Percentiles rank a stretch among this genome's conserved stretches.
These are phyloP conservation scores for Brachionus manjavacas DNA, from an alignment of 1,140 invertebrate genomes.

Conservation along the genomic window DNA sequence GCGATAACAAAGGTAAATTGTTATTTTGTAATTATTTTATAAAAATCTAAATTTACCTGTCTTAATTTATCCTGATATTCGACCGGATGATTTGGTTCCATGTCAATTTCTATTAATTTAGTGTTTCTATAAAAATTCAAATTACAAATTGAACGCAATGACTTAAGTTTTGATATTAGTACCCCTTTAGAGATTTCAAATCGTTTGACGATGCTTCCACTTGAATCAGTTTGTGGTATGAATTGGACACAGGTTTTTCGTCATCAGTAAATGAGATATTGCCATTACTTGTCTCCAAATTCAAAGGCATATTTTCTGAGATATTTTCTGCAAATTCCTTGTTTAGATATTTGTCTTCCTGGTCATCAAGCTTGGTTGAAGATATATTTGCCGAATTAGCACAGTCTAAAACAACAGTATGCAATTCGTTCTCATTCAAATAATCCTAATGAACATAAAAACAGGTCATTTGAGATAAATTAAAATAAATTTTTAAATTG, in stretches of 20 bases:
- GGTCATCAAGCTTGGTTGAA: background rate
- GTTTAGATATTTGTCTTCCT: background rate
- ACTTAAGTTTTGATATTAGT: background rate
- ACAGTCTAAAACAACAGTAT: conserved; percentile 11
- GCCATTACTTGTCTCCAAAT: background rate
- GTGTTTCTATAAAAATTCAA: background rate
- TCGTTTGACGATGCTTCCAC: background rate
- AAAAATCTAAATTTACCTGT: background rate
- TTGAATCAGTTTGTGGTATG: background rate
- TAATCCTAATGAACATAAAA: conserved; percentile 2
- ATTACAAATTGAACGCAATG: background rate
- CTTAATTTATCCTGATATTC: background rate
- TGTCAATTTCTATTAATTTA: background rate
- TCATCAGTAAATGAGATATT: conserved; percentile 14
- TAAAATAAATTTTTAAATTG: background rate
- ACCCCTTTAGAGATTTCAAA: background rate
- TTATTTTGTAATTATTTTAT: too few relatives aligned
- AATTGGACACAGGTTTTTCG: conserved; percentile 16
- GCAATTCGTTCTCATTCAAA: conserved; percentile 26
- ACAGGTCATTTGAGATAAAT: conserved; percentile 30
- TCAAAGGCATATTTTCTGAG: background rate
- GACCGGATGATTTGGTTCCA: background rate
- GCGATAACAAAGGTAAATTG: background rate
- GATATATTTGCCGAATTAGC: background rate
- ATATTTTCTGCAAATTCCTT: background rate